Evolutionary conservation across 2,888 invertebrate genomes (phyloP), one percentile per base, ranked within the genome.

Genomic region (Chorisops tibialis): DNA sequence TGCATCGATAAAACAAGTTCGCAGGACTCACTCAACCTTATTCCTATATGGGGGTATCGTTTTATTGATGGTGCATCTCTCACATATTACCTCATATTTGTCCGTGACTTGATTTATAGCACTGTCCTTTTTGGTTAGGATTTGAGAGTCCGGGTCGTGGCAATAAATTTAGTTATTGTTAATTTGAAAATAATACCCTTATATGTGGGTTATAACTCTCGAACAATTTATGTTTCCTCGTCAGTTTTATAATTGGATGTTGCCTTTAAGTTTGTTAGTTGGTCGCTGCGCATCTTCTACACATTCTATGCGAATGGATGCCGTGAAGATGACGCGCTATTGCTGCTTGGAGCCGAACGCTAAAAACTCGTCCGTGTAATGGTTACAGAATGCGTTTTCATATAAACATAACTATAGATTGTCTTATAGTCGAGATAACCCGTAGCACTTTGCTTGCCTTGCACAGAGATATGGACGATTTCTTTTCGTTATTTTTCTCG

Each of bases 101-200:
- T 60, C 60, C 49, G 41, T 18, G 11, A 18, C 30, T 50, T 60
- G 60, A 60, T 60, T 60, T 60, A 60, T 49, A n/a, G 43, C 39
- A 30, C 21, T 6, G 9, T 38, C 51, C 38, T 51, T 51, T 51
- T 38, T 50, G 35, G 37, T 21, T 24, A 24, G 24, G 7, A 24
- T 24, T 24, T 24, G 24, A 24, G 24, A 24, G 24, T 24, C 38
- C 21, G 19, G 21, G 16, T 19, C 35, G 35, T 7, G 22, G 60
- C 43, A 60, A 63, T 63, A 63, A 63, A 63, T 63, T 59, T 47
- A 51, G 62, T 59, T 58, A 63, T 63, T 63, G 62, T 63, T 63
- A 63, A 63, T 63, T 63, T 63, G 62, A 59, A 63, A 63, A 63
- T 63, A 63, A 63, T 63, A 63, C 45, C 62, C 59, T 47, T 51